Evolutionary conservation across 2,797 vertebrate species (phyloP).

Genomic region (Falco cherrug): DNA sequence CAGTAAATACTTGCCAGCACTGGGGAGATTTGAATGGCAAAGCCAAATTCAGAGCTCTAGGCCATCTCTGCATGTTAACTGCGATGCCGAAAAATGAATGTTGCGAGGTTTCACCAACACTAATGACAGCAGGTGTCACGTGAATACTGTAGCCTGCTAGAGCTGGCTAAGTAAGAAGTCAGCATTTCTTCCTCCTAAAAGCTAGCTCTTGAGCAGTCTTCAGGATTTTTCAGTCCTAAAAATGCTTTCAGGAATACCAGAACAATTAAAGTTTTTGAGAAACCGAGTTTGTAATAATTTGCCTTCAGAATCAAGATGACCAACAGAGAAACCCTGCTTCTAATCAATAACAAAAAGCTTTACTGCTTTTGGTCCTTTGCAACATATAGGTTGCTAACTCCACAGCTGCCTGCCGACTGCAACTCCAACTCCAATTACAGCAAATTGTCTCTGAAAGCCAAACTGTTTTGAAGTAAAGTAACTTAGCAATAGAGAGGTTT

Average conservation of each 20-base stretch:
- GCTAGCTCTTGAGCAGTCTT: background rate
- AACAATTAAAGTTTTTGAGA: background rate
- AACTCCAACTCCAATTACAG: background rate
- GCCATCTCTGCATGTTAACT: background rate
- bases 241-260: background rate
- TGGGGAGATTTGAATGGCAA: background rate
- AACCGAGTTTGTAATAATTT: background rate
- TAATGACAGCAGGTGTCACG: background rate
- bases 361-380: background rate
- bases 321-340: background rate
- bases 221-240: background rate
- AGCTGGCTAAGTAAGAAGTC: background rate
- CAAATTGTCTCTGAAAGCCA: background rate
- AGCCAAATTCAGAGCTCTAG: background rate
- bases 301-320: background rate
- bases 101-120: background rate
- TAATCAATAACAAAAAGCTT: background rate
- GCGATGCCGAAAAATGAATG: background rate
- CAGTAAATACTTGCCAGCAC: background rate
- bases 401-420: background rate
- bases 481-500: background rate
- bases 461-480: background rate
- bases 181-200: constrained; percentile 8
- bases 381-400: background rate
- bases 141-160: background rate